phyloP scores from a whole-genome alignment of 2,888 invertebrate genomes.

The Coleophora flavipennella region DNA sequence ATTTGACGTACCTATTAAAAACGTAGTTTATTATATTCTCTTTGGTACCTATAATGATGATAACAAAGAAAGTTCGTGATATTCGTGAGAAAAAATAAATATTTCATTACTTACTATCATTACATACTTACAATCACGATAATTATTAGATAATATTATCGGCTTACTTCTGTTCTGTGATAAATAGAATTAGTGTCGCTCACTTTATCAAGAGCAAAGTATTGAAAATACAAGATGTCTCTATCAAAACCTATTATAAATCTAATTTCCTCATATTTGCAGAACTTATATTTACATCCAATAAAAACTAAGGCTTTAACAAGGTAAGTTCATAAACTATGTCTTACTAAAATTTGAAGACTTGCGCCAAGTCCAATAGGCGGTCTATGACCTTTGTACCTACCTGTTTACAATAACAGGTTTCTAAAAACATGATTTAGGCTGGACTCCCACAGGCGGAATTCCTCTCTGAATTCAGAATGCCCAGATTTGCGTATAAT shows the following conservation, averaged over 20 bases:
- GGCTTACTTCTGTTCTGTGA: not conserved
- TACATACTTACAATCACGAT: not conserved
- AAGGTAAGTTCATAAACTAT: constrained; percentile 68
- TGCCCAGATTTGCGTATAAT: too few species aligned
- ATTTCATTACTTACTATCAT: not conserved
- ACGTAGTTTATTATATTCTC: too few species aligned
- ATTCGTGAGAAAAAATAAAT: not conserved
- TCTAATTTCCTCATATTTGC: constrained; percentile 79
- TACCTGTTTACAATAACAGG: too few species aligned
- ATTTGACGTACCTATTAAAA: not conserved
- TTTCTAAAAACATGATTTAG: too few species aligned
- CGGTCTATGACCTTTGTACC: constrained; percentile 2
- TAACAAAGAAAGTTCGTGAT: not conserved
- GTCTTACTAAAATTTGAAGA: not conserved
- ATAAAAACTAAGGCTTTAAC: constrained; percentile 85
- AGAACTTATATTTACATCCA: constrained; percentile 82
- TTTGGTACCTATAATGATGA: not conserved
- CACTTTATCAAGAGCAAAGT: too few species aligned
- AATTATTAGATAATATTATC: constrained; percentile 2
- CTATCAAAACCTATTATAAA: constrained; percentile 81
- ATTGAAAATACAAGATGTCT: constrained; percentile 61
- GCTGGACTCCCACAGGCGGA: too few species aligned
- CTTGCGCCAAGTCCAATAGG: too few species aligned
- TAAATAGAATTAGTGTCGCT: not conserved
- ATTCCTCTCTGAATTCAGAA: too few species aligned